phyloP scores from a whole-genome alignment of 2,888 invertebrate genomes.

The Agonopterix alstromeriana region DNA sequence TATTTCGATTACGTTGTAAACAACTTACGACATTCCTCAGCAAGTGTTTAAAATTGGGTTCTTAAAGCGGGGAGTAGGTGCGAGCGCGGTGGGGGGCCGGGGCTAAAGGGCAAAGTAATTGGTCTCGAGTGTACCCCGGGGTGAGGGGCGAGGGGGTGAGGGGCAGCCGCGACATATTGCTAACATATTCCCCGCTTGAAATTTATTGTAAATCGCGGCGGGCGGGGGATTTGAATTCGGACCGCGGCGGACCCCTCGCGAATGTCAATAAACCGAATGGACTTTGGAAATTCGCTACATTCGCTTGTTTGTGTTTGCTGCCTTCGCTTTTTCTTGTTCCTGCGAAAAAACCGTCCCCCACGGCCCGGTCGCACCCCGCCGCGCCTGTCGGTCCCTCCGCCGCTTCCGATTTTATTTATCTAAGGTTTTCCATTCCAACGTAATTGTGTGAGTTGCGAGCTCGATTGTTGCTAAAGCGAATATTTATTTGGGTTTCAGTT shows the following conservation, averaged over 20 bases:
- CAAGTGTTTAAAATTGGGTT: constrained; percentile 53
- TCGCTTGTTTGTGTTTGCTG: constrained; percentile 68
- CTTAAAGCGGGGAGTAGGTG: constrained; percentile 2
- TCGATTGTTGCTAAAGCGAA: constrained; percentile 71
- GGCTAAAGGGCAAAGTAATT: constrained; percentile 38
- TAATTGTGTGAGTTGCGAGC: constrained; percentile 71
- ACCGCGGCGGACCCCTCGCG: constrained; percentile 26
- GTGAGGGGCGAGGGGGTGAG: constrained; percentile 2
- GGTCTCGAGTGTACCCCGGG: constrained; percentile 30
- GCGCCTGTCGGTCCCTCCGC: constrained; percentile 21
- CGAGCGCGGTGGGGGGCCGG: constrained; percentile 24
- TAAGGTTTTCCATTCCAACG: constrained; percentile 71
- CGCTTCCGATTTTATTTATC: constrained; percentile 72
- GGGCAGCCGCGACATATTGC: constrained; percentile 52
- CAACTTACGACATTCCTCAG: constrained; percentile 52
- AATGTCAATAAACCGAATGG: constrained; percentile 70
- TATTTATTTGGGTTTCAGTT: constrained; percentile 71
- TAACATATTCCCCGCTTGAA: constrained; percentile 71
- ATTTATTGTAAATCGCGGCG: constrained; percentile 71
- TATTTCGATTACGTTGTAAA: constrained; percentile 59
- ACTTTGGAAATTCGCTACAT: constrained; percentile 71
- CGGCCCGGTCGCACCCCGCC: constrained; percentile 6
- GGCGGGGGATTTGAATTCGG: constrained; percentile 60
- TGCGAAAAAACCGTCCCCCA: constrained; percentile 36
- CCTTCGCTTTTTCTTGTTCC: constrained; percentile 53